Percentiles rank a stretch among this genome's conserved stretches.
Conservation (phyloP, 2,113 vertebrate genomes). For the Hippocampus abdominalis region DNA sequence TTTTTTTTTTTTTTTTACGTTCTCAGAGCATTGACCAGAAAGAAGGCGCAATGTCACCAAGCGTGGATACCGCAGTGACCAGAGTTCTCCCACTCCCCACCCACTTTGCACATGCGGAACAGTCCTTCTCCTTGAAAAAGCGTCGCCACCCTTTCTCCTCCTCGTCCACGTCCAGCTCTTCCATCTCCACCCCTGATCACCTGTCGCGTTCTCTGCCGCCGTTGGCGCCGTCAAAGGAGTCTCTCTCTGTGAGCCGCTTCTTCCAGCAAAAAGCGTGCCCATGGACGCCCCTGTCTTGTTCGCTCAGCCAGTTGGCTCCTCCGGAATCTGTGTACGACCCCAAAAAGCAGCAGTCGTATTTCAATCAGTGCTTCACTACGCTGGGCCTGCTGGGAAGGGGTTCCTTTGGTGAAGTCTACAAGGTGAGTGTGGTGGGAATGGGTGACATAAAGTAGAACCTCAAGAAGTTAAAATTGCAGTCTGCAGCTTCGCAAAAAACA, state of each 20-base stretch:
- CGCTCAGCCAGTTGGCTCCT: constrained; percentile 59
- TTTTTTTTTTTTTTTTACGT: not conserved
- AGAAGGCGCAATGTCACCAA: constrained; percentile 69
- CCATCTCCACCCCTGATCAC: constrained; percentile 59
- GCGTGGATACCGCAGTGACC: constrained; percentile 61
- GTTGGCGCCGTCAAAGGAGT: constrained; percentile 77
- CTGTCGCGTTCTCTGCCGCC: constrained; percentile 67
- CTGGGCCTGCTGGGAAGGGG: constrained; percentile 81
- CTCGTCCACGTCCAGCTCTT: constrained; percentile 57
- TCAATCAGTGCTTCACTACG: constrained; percentile 82
- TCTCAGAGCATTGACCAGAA: constrained; percentile 32
- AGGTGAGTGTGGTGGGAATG: constrained; percentile 66
- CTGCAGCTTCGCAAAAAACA: too few relatives aligned
- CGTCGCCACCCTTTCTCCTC: constrained; percentile 68
- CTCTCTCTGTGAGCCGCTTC: constrained; percentile 74
- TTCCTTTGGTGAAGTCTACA: constrained; percentile 87
- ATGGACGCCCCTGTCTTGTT: constrained; percentile 73
- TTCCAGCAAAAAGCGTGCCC: constrained; percentile 73
- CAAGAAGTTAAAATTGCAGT: not conserved
- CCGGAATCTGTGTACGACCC: constrained; percentile 74
- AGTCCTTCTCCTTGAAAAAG: constrained; percentile 83
- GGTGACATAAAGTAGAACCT: not conserved
- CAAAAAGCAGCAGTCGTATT: constrained; percentile 76
- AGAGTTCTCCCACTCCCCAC: constrained; percentile 76
- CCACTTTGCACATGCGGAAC: constrained; percentile 80